Base-by-base conservation (phyloP, 2,888 invertebrate genomes). In the Drosophila pseudotakahashii region DNA sequence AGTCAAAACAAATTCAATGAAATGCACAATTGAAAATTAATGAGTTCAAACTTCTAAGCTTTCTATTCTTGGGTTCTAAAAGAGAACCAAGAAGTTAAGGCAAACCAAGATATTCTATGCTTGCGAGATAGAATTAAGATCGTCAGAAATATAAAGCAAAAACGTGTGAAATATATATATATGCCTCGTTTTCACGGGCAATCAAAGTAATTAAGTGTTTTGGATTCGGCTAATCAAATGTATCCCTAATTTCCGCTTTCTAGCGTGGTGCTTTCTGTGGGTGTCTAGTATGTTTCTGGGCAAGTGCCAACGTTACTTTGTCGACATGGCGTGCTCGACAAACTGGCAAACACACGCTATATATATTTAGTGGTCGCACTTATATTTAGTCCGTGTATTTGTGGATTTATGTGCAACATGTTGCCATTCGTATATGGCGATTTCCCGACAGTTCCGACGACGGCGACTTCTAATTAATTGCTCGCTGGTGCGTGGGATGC, bases 391-490 rank as follows among this genome's bases (percentile, higher is more conserved):
- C 53, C 14, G 42, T 61, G 39, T 61, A 55, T 57, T 39, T 59
- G 44, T 16, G 42, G 42, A 44, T 52, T 45, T 61, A 45, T 61
- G 30, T 70, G 70, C 70, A 71, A 71, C 70, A 71, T 71, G 72
- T 71, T 70, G 72, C 62, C 48, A 41, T 26, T 47, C 30, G 32
- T 6, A 32, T 32, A 11, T 3, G 5, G 32, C 32, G 32, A 47
- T 47, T 61, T 48, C 48, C 47, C 44, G 39, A 39, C 30, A 39
- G 26, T 58, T 36, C 61, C 47, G 26, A 34, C n/a, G 59, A 37
- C 44, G 7, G 7, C 30, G 41, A 60, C 26, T 51, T 36, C 23
- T 42, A 37, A 37, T 63, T 67, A 68, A 59, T 54, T 59, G 48
- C 42, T 36, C 14, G 36, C 26, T 54, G 47, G 39, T 48, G 52